These are phyloP conservation scores for Xylocampa areola DNA, from an alignment of 2,888 invertebrate species.

Conservation along the genomic window DNA sequence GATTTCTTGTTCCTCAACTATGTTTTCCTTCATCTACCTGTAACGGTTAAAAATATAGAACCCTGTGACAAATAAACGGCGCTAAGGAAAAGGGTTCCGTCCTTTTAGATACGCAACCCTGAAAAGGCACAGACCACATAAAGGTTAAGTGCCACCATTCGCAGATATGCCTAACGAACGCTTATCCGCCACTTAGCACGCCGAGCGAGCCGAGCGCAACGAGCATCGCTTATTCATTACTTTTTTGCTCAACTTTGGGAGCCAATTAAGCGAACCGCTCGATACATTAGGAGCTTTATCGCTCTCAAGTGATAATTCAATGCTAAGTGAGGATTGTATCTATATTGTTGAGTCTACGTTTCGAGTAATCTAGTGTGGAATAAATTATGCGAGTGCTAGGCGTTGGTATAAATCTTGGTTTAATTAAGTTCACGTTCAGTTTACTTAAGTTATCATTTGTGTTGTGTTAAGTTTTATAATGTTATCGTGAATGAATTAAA, in stretches of 20 bases:
- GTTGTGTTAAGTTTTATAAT: conserved; percentile 17
- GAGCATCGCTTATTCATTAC: conserved; percentile 49
- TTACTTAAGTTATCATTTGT: conserved; percentile 39
- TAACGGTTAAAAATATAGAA: no score
- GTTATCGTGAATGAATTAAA: conserved; percentile 34
- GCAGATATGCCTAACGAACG: conserved; percentile 47
- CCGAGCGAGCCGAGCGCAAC: conserved; percentile 31
- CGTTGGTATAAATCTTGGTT: conserved; percentile 32
- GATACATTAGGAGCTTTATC: conserved; percentile 56
- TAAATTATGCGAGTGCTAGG: conserved; percentile 30
- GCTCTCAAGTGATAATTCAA: conserved; percentile 40
- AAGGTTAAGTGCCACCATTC: conserved; percentile 35
- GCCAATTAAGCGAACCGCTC: conserved; percentile 50
- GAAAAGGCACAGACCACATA: conserved; percentile 5
- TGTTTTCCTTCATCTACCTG: no score
- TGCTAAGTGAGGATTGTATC: conserved; percentile 40
- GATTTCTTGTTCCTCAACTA: no score
- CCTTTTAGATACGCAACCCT: no score
- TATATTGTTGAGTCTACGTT: conserved; percentile 31
- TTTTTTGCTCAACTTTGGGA: conserved; percentile 49
- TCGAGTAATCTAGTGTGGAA: conserved; percentile 20
- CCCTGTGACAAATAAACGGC: no score
- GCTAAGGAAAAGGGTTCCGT: no score
- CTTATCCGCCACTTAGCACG: conserved; percentile 34
- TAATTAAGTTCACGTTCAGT: conserved; percentile 34